A percentile compares a stretch with the other conserved stretches of the same genome.
These are phyloP conservation scores for Xiphophorus hellerii DNA, from an alignment of 2,113 vertebrate species.

Conservation along the genomic window DNA sequence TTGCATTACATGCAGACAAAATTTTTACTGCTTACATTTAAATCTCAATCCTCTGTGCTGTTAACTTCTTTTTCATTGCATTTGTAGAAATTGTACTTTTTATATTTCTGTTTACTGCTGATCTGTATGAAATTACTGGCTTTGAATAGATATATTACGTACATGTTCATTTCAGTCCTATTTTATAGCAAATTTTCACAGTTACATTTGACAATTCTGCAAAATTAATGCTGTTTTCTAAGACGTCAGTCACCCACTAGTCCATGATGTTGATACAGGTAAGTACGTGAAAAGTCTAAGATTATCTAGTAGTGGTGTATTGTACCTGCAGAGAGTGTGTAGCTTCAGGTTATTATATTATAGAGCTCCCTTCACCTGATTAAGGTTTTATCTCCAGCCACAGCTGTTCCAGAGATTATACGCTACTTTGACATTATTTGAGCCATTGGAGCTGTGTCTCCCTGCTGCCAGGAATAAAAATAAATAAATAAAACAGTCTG, in stretches of 20 bases:
- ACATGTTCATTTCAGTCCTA: neutral
- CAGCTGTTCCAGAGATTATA: constrained; percentile 65
- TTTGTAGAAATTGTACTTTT: neutral
- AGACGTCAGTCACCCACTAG: constrained; percentile 51
- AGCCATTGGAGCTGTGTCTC: constrained; percentile 46
- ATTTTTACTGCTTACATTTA: neutral
- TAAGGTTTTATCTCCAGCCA: constrained; percentile 69
- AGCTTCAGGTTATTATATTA: constrained; percentile 61
- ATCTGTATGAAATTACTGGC: neutral
- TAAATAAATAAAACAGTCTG: neutral
- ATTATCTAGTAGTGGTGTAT: constrained; percentile 61
- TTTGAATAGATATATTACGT: neutral
- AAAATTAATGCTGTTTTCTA: constrained; percentile 28
- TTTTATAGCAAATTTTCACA: no score
- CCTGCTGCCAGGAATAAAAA: constrained; percentile 43
- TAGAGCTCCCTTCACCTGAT: constrained; percentile 59
- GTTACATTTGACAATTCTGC: constrained; percentile 26
- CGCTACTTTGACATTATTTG: constrained; percentile 59
- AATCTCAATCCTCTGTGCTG: neutral
- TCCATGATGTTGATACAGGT: constrained; percentile 40
- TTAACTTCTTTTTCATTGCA: neutral
- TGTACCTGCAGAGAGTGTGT: constrained; percentile 49
- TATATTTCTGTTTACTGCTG: neutral
- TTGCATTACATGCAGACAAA: no score
- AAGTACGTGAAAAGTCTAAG: constrained; percentile 58